phyloP scores from a whole-genome alignment of 2,888 invertebrate genomes.

The Drosophila cyrtoloma region DNA sequence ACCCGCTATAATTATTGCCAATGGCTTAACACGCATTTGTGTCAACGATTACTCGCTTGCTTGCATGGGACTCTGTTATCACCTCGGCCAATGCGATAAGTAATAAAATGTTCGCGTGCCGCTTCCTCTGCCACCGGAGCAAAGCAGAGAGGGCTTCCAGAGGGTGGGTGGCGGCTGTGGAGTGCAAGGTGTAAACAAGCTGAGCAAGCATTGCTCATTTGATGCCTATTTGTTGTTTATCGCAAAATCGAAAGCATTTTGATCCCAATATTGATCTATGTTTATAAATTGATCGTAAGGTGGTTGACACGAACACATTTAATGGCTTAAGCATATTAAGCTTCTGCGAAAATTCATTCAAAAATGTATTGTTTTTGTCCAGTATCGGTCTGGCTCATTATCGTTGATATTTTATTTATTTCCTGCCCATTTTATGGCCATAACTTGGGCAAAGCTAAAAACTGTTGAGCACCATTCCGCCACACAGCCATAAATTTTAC shows the following conservation, averaged over 20 bases:
- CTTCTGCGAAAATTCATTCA: neutral
- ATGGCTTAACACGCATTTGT: constrained; percentile 61
- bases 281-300: constrained; percentile 36
- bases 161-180: neutral
- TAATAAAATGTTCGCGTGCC: constrained; percentile 66
- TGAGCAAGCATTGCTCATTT: constrained; percentile 36
- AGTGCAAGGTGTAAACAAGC: constrained; percentile 31
- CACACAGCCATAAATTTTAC: neutral
- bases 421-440: constrained; percentile 38
- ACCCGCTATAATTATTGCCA: constrained; percentile 23
- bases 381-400: constrained; percentile 17
- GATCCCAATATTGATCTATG: neutral
- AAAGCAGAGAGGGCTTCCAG: neutral
- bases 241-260: constrained; percentile 42
- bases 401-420: constrained; percentile 43
- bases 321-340: constrained; percentile 10
- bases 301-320: constrained; percentile 42
- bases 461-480: constrained; percentile 5
- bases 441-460: constrained; percentile 12
- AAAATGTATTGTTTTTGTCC: neutral
- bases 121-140: constrained; percentile 3
- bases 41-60: constrained; percentile 36
- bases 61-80: constrained; percentile 50
- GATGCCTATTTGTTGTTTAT: constrained; percentile 42
- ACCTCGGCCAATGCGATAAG: constrained; percentile 54